phyloP scores from a whole-genome alignment of 1,140 invertebrate species.

The Portunus trituberculatus region DNA sequence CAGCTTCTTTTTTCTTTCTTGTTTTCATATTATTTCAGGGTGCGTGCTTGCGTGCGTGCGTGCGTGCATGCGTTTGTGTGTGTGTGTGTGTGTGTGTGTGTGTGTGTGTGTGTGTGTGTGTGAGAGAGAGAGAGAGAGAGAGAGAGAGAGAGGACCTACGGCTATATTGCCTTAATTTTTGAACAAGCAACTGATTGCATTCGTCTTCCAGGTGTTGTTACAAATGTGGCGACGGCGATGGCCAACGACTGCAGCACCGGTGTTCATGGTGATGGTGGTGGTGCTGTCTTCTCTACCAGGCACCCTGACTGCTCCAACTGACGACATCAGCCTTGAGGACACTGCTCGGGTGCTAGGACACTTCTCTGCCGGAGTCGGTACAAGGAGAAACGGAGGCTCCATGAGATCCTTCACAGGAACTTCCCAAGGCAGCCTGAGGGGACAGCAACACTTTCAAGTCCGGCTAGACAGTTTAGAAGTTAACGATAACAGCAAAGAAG shows the following conservation, averaged over 20 bases:
- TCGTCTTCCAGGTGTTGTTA: neutral
- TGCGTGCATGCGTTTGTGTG: neutral
- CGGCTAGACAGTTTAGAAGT: conserved; percentile 16
- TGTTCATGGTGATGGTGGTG: neutral
- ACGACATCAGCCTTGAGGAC: conserved; percentile 40
- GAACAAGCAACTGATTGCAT: neutral
- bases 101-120: conserved; percentile 43
- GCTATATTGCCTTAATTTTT: too few species aligned
- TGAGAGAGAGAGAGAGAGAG: too few species aligned
- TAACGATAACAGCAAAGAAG: neutral
- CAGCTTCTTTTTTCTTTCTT: too few species aligned
- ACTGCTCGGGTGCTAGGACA: neutral
- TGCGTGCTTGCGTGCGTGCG: too few species aligned
- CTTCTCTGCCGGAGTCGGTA: conserved; percentile 23
- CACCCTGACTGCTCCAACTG: conserved; percentile 24
- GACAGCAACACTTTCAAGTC: neutral
- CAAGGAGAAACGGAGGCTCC: neutral
- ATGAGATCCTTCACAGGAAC: neutral
- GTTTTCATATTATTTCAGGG: neutral
- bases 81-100: conserved; percentile 31
- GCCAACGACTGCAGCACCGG: neutral
- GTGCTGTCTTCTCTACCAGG: conserved; percentile 13
- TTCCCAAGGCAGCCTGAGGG: neutral
- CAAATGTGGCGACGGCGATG: conserved; percentile 43
- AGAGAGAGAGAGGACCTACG: too few species aligned